Percentiles rank a stretch among this genome's conserved stretches.
phyloP scores from a whole-genome alignment of 2,888 invertebrate genomes.

The Latrodectus elegans region DNA sequence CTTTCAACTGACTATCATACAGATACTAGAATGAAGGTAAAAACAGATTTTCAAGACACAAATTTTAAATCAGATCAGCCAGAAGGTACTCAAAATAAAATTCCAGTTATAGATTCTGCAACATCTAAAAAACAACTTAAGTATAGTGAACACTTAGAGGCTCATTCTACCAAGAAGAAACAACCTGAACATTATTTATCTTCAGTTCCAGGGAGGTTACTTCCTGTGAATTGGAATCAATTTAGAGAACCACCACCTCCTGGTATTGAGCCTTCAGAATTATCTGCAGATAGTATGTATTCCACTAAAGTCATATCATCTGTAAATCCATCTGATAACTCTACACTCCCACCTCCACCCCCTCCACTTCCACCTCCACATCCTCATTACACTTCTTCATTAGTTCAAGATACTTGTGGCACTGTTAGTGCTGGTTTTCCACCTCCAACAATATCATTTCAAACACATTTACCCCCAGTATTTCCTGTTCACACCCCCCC shows the following conservation, averaged over 20 bases:
- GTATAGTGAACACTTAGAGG: neutral
- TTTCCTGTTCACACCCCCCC: slow-evolving; percentile 49
- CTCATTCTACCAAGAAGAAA: neutral
- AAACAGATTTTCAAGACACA: slow-evolving; percentile 24
- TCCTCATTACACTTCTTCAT: slow-evolving; percentile 8
- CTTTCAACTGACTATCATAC: neutral
- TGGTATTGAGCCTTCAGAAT: slow-evolving; percentile 46
- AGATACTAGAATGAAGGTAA: slow-evolving; percentile 56
- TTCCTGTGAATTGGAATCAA: slow-evolving; percentile 23
- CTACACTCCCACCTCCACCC: neutral
- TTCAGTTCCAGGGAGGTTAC: neutral
- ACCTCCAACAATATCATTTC: slow-evolving; percentile 42
- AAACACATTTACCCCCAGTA: slow-evolving; percentile 37
- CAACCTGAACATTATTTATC: neutral
- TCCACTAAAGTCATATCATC: neutral
- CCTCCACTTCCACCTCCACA: neutral
- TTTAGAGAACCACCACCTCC: slow-evolving; percentile 58
- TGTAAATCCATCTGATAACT: neutral
- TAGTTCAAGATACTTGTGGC: slow-evolving; percentile 16
- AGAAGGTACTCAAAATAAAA: slow-evolving; percentile 8
- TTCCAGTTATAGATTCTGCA: slow-evolving; percentile 24
- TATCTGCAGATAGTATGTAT: neutral
- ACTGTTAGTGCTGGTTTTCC: slow-evolving; percentile 6
- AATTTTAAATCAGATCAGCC: slow-evolving; percentile 12
- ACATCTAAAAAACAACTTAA: slow-evolving; percentile 34